Percentiles rank a stretch among this genome's conserved stretches.
Evolutionary conservation across 2,797 vertebrate genomes (phyloP).

Genomic region (Atherinosoma microstoma): DNA sequence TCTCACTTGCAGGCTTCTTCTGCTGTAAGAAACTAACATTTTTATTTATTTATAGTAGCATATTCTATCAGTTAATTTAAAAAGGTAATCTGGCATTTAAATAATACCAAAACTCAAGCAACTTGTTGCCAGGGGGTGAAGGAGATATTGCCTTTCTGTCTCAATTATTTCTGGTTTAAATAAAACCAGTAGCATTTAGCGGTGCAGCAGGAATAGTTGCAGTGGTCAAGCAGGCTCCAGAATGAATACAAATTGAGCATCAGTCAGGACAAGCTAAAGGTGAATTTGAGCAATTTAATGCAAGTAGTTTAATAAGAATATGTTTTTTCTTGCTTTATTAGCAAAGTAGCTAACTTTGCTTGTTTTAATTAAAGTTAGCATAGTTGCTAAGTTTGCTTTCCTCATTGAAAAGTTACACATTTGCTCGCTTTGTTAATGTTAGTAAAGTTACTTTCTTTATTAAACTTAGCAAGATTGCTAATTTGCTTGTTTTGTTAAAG

Average conservation of each 20-base stretch:
- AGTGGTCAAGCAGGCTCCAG: not conserved
- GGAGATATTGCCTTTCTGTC: not conserved
- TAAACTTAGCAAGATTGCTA: too few species aligned
- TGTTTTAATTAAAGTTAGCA: too few species aligned
- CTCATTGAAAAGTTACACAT: too few species aligned
- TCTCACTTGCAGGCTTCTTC: not conserved
- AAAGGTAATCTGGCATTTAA: not conserved
- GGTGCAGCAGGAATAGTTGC: not conserved
- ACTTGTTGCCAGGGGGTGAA: not conserved
- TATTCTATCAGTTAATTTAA: too few species aligned
- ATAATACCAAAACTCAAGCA: not conserved
- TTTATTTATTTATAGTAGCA: not conserved
- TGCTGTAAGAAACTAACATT: conserved; percentile 6
- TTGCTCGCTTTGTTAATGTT: too few species aligned
- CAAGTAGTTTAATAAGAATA: too few species aligned
- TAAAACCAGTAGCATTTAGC: not conserved
- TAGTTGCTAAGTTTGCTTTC: too few species aligned
- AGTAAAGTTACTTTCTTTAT: too few species aligned
- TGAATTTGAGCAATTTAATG: not conserved
- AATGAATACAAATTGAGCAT: not conserved
- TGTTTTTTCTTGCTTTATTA: too few species aligned
- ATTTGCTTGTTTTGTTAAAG: too few species aligned
- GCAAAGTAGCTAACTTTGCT: too few species aligned
- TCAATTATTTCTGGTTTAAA: not conserved
- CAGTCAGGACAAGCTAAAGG: not conserved